Conservation (phyloP, 1,140 invertebrate genomes). For the Acromyrmex echinatior region DNA sequence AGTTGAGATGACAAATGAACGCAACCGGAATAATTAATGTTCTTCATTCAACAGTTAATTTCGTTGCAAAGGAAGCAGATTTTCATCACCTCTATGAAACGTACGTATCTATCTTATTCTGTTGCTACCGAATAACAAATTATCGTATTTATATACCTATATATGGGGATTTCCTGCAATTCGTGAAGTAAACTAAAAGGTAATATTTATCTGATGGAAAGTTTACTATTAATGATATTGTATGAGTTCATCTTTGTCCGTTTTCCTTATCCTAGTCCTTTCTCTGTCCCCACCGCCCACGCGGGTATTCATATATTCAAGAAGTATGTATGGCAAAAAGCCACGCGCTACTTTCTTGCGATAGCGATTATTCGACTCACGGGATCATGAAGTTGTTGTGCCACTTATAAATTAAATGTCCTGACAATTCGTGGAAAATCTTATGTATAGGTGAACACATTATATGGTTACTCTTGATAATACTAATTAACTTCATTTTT, state of each 20-base stretch:
- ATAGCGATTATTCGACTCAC: conserved; percentile 46
- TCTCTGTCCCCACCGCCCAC: conserved; percentile 67
- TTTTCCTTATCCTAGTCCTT: conserved; percentile 45
- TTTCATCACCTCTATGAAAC: not conserved
- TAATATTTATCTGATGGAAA: not conserved
- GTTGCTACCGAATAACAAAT: not conserved
- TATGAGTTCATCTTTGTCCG: conserved; percentile 54
- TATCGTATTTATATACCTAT: not conserved
- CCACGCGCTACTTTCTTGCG: conserved; percentile 57
- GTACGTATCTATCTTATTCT: not conserved
- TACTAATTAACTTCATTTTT: not conserved
- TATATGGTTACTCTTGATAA: not conserved
- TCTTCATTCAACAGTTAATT: not conserved
- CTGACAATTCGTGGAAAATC: not conserved
- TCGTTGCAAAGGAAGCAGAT: not conserved
- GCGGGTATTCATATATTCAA: conserved; percentile 48
- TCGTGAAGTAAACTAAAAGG: not conserved
- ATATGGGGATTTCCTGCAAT: not conserved
- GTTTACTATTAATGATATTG: conserved; percentile 43
- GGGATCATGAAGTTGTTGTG: conserved; percentile 25
- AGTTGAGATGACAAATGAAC: not conserved
- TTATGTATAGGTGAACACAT: not conserved
- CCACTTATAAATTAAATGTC: not conserved
- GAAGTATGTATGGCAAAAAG: conserved; percentile 49
- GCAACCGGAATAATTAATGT: not conserved